These are phyloP conservation scores for Andricus curvator DNA, from an alignment of 2,888 invertebrate species.

Conservation along the genomic window DNA sequence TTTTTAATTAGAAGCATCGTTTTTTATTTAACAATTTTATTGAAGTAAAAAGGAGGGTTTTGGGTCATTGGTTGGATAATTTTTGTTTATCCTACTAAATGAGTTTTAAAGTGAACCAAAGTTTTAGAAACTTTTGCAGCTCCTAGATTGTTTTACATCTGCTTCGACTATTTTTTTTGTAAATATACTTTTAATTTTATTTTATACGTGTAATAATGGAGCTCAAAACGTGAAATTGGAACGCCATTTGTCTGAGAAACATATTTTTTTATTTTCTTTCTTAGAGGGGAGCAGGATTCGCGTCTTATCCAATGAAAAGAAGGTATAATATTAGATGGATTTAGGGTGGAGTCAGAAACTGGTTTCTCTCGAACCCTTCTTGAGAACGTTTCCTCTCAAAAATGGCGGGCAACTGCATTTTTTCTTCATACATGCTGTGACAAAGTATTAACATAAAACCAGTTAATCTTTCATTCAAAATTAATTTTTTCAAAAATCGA, in stretches of 20 bases:
- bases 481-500: no score
- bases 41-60: no score
- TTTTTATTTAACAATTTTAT: not conserved
- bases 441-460: no score
- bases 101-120: not conserved
- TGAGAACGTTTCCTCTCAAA: not conserved
- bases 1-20: not conserved
- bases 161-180: not conserved
- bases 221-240: not conserved
- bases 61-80: no score
- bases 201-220: not conserved
- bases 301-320: conserved; percentile 27
- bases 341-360: conserved; percentile 65
- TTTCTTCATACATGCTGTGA: not conserved
- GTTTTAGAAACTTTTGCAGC: not conserved
- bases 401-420: conserved; percentile 9
- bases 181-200: not conserved
- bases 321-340: conserved; percentile 3
- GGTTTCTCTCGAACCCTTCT: conserved; percentile 53
- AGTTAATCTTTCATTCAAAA: no score
- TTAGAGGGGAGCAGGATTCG: conserved; percentile 12
- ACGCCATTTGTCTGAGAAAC: not conserved
- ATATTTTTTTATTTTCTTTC: conserved; percentile 8
- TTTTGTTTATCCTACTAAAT: no score
- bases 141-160: not conserved